Evolutionary conservation across 2,113 vertebrate species (phyloP).

Genomic region (Lamprologus ornatipinnis): DNA sequence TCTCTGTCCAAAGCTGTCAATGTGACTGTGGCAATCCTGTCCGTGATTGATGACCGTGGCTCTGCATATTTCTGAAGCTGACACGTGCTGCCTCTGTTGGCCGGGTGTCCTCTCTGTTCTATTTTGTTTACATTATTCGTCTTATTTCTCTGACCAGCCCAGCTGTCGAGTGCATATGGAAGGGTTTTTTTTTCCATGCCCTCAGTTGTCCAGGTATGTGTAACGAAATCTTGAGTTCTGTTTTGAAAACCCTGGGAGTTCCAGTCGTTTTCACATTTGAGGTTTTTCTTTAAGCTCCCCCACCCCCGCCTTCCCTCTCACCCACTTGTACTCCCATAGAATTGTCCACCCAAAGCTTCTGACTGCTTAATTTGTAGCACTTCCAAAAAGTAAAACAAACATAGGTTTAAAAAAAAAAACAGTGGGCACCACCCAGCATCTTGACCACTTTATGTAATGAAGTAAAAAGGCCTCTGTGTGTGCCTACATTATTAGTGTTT

Average conservation of each 20-base stretch:
- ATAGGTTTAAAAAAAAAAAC: conserved; percentile 4
- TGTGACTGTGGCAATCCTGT: conserved; percentile 1
- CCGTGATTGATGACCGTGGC: conserved; percentile 29
- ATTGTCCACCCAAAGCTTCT: conserved; percentile 32
- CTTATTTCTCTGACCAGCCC: conserved; percentile 38
- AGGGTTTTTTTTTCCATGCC: conserved; percentile 65
- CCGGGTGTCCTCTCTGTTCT: conserved; percentile 14
- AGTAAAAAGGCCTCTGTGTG: neutral
- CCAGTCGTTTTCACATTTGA: conserved; percentile 60
- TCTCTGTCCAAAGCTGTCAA: conserved; percentile 13
- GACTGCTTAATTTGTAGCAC: conserved; percentile 29
- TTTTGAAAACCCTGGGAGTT: conserved; percentile 67
- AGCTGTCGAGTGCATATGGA: conserved; percentile 16
- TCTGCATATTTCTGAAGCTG: conserved; percentile 25
- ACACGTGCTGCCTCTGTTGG: conserved; percentile 18
- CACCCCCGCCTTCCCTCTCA: neutral
- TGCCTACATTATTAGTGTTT: neutral
- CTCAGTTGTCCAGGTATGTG: conserved; percentile 71
- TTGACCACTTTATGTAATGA: conserved; percentile 9
- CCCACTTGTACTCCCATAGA: neutral
- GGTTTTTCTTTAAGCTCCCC: conserved; percentile 22
- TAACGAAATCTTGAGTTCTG: conserved; percentile 65
- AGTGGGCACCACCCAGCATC: conserved; percentile 40
- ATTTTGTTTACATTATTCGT: conserved; percentile 49
- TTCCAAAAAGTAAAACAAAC: conserved; percentile 52